Evolutionary conservation across 2,888 invertebrate genomes (phyloP), one percentile per base, ranked within the genome.

Genomic region (Helicoverpa assulta): DNA sequence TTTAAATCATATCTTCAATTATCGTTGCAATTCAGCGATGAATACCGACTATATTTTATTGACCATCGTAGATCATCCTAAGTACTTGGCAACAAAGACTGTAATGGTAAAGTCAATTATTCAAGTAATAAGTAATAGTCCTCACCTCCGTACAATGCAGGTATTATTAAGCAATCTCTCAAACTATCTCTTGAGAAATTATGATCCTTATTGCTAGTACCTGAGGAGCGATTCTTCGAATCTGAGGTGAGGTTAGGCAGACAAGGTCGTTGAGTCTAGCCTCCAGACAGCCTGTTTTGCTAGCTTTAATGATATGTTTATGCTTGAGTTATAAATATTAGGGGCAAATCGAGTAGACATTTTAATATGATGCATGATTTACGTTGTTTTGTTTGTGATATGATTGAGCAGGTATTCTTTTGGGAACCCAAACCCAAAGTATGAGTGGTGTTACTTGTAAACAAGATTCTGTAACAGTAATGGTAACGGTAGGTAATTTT

Each of bases 401-500:
- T 60, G 18, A 76, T 76, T 70, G 50, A 70, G 33, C 60, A 18
- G 19, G 37, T 65, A 80, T 80, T 62, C 10, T 53, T 68, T 68
- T 64, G 67, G 68, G 69, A 58, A 66, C 10, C 33, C 60, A 65
- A 70, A 68, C 74, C 59, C 60, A 65, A 70, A 68, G 70, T 68
- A 52, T 10, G 50, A 58, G 43, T 65, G 58, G 63, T 58, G 59
- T 67, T 63, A 60, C 69, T 66, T 75, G 70, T 76, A 77, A 84
- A 84, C 80, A 81, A 78, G 75, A 80, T 80, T 80, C 68, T 63
- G 81, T 89, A 88, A 90, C 89, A 88, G 90, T 90, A 87, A 84
- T 85, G 53, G 75, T 90, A 90, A 90, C 91, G 90, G 88, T 85
- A 56, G 82, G 82, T 76, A 76, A 81, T 83, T 86, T 85, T 80